These are phyloP conservation scores for Brachionus rotundiformis DNA, from an alignment of 1,140 invertebrate species.

Conservation along the genomic window DNA sequence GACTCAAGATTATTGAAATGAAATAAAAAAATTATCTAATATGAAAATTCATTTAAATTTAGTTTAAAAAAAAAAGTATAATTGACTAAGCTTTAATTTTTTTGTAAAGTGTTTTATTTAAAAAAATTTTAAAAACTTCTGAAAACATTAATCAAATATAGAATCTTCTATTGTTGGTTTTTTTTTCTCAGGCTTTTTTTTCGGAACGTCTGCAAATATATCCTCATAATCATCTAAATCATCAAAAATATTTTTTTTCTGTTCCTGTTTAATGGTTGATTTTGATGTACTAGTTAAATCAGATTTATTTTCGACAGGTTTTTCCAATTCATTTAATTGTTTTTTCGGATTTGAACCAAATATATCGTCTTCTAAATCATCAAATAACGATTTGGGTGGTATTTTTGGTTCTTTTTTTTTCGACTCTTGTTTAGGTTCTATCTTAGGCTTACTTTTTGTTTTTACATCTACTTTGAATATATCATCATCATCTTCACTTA, in stretches of 20 bases:
- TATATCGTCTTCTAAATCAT: conserved; percentile 20
- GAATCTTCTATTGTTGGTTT: not conserved
- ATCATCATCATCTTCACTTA: conserved; percentile 33
- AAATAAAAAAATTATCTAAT: too few relatives aligned
- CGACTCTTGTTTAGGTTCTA: not conserved
- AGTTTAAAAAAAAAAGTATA: too few relatives aligned
- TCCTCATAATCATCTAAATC: conserved; percentile 28
- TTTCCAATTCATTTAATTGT: not conserved
- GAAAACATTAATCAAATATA: not conserved
- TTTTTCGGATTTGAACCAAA: not conserved
- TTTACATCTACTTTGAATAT: not conserved
- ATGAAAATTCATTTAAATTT: conserved; percentile 3
- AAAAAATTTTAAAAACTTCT: not conserved
- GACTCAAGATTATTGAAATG: too few relatives aligned
- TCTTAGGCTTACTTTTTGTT: not conserved
- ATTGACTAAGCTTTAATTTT: too few relatives aligned
- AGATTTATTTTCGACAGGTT: not conserved
- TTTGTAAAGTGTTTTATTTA: too few relatives aligned
- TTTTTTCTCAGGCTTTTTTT: conserved; percentile 15
- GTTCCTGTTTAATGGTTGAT: not conserved
- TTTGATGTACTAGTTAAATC: not conserved
- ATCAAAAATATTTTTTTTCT: conserved; percentile 3
- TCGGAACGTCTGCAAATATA: not conserved
- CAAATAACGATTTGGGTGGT: not conserved
- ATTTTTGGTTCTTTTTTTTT: not conserved